phyloP scores from a whole-genome alignment of 2,888 invertebrate genomes.

The Leucophenga maculata region DNA sequence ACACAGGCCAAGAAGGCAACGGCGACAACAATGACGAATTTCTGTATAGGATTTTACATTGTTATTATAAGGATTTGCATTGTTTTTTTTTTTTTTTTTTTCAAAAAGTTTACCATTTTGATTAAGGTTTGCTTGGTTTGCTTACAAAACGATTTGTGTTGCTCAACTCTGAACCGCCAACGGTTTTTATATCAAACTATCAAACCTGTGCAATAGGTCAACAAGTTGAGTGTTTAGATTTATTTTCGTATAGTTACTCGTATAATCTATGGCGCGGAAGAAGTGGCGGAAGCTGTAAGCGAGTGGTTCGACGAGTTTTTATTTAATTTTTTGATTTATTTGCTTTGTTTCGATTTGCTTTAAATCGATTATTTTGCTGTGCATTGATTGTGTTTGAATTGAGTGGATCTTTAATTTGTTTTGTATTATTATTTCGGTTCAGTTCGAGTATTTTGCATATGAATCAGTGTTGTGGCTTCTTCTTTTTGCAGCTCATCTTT shows the following conservation, averaged over 20 bases:
- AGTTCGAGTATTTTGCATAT: constrained; percentile 46
- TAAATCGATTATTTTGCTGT: constrained; percentile 23
- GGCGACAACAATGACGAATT: constrained; percentile 54
- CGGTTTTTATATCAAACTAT: constrained; percentile 53
- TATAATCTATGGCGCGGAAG: neutral
- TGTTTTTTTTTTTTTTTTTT: constrained; percentile 18
- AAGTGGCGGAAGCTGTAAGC: constrained; percentile 39
- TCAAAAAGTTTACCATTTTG: constrained; percentile 45
- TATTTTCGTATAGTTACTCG: constrained; percentile 36
- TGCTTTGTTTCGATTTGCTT: constrained; percentile 25
- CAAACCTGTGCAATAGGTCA: constrained; percentile 12
- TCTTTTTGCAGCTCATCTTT: constrained; percentile 16
- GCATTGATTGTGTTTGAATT: constrained; percentile 41
- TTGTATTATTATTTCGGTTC: constrained; percentile 45
- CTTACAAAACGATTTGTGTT: constrained; percentile 53
- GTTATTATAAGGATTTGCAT: too few species aligned
- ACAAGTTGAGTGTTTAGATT: neutral
- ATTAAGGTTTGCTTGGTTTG: constrained; percentile 38
- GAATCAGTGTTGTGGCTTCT: constrained; percentile 44
- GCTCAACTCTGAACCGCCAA: constrained; percentile 45
- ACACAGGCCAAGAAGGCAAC: constrained; percentile 56
- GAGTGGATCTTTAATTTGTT: constrained; percentile 57
- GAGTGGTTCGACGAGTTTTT: constrained; percentile 55
- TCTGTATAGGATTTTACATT: constrained; percentile 36
- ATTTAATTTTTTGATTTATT: constrained; percentile 12